Evolutionary conservation across 2,888 invertebrate species (phyloP).

Genomic region (Zelleria hepariella): DNA sequence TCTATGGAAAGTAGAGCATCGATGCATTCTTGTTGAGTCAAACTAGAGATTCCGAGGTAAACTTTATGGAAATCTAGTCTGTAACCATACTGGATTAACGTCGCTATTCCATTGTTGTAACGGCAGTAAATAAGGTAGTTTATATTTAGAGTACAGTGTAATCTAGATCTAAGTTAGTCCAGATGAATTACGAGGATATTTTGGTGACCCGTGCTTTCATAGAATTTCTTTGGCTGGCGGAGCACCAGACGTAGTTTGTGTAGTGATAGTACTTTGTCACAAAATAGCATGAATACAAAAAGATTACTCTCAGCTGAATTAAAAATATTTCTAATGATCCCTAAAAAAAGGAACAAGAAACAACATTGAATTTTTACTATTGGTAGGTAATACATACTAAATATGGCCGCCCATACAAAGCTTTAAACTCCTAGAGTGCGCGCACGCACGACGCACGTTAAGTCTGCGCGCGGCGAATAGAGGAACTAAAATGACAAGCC

Average conservation of each 20-base stretch:
- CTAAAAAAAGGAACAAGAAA: too few relatives aligned
- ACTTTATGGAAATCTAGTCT: conserved; percentile 12
- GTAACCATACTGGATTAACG: conserved; percentile 9
- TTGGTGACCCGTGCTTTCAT: background rate
- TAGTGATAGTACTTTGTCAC: background rate
- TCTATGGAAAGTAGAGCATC: conserved; percentile 50
- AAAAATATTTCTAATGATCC: too few relatives aligned
- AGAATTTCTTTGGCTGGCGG: background rate
- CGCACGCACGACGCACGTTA: too few relatives aligned
- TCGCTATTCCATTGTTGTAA: conserved; percentile 9
- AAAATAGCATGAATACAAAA: background rate
- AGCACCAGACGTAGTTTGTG: background rate
- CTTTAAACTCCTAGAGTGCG: too few relatives aligned
- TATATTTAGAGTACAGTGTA: background rate
- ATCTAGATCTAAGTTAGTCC: conserved; percentile 8
- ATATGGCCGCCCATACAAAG: too few relatives aligned
- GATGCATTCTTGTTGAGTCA: conserved; percentile 40
- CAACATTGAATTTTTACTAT: too few relatives aligned
- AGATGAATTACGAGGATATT: conserved; percentile 29
- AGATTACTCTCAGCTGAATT: too few relatives aligned
- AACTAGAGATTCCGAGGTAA: conserved; percentile 16
- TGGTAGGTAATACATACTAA: too few relatives aligned
- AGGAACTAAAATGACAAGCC: too few relatives aligned
- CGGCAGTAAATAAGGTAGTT: conserved; percentile 16
- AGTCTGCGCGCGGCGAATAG: too few relatives aligned